Evolutionary conservation across 2,888 invertebrate genomes (phyloP), one percentile per base, ranked within the genome.

Genomic region (Oligia fasciuncula): DNA sequence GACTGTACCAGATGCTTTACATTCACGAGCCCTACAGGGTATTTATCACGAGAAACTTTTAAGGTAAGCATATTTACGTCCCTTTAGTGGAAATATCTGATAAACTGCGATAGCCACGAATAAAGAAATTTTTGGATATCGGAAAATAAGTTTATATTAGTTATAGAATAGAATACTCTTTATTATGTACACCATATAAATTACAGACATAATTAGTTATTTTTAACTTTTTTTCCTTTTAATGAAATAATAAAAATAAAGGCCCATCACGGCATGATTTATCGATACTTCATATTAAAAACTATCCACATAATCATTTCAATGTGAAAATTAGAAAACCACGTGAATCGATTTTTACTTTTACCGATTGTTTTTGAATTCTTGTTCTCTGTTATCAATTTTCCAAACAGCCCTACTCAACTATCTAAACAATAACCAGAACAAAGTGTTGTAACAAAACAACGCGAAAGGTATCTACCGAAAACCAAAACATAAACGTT

Each of bases 401-500:
- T 70, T 62, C 11, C 49, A 71, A 67, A 19, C 49, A 63, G 49
- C 68, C 17, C 35, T 63, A 65, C n/a, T 43, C 57, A 68, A 70
- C 77, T 72, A 73, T 80, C 29, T 79, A 71, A 88, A 90, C 91
- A 92, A 93, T 90, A 92, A 91, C 90, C 87, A 88, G 84, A 91
- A 91, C 87, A 90, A 91, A 91, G 88, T 83, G 87, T 83, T 83
- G 77, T 78, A 91, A 90, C 90, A 91, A 92, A 92, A 91, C 92
- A 90, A 88, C 81, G 85, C 86, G 88, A 85, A 91, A 93, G 91
- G 91, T 92, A 92, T 91, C 89, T 91, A 92, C 86, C 70, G 91
- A 94, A 95, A 96, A 95, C 96, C 95, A 95, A 95, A 95, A 95
- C 93, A 96, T 96, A 96, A 96, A 96, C 95, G 96, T 96, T 96